Base-by-base conservation (phyloP, 2,797 vertebrate species). In the Brotula barbata region DNA sequence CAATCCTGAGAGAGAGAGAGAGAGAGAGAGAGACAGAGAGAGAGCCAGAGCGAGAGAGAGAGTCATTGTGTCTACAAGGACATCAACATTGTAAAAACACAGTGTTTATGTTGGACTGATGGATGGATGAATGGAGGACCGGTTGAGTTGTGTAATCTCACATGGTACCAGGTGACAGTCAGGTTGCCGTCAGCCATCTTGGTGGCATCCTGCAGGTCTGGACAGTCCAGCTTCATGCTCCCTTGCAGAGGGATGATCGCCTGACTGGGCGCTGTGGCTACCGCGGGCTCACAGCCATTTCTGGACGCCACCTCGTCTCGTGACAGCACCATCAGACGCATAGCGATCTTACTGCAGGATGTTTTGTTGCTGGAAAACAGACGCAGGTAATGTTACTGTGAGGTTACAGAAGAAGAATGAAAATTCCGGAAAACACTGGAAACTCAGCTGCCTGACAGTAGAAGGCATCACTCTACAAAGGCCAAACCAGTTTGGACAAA, bases 291-390 rank as follows among this genome's bases (percentile, higher is more conserved):
- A 2, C 84, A 86, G 44, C 17, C 17, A 0, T 5, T 0, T 2
- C 1, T 1, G 0, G 2, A 75, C 12, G 6, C 31, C 21, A 70
- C 85, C 62, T 91, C 87, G 0, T 86, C 46, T 0, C 8, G 71
- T 0, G 20, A 82, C 58, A 93, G 37, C 42, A 98, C 95, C 49
- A 89, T 90, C 62, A 98, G 82, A 0, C 88, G 89, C 79, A 96
- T 91, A 0, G 93, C 85, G 12, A 93, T 93, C 89, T 93, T 94
- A 58, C 89, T 92, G 86, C 95, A 96, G 17, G 92, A 94, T 0
- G 94, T 92, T 52, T 87, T 91, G 66, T 98, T 97, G 19, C 96
- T 98, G 81, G 37, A 56, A 58, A 68, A 41, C 28, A 21, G 37
- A 60, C 17, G 53, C n/a, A 5, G 5, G 8, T 28, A 16, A n/a